Percentiles rank a stretch among this genome's conserved stretches.
These are phyloP conservation scores for Acronicta psi DNA, from an alignment of 2,888 invertebrate genomes.

Conservation along the genomic window DNA sequence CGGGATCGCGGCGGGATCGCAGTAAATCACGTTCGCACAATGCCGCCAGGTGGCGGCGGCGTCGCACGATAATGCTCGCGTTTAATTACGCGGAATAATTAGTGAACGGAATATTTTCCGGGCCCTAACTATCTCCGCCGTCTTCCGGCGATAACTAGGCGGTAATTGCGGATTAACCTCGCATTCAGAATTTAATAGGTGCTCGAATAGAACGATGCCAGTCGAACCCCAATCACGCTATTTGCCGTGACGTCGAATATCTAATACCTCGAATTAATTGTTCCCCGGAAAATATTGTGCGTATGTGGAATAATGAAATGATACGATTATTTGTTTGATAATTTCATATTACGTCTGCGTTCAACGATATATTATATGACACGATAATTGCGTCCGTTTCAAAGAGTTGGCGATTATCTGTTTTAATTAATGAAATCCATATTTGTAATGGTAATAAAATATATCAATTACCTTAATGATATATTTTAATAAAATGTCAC, in stretches of 20 bases:
- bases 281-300: conserved; percentile 73
- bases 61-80: conserved; percentile 87
- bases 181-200: conserved; percentile 87
- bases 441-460: conserved; percentile 27
- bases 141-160: conserved; percentile 89
- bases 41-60: conserved; percentile 88
- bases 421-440: conserved; percentile 36
- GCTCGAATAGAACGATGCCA: conserved; percentile 73
- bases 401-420: conserved; percentile 36
- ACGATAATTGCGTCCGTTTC: conserved; percentile 44
- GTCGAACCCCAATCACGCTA: conserved; percentile 80
- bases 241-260: conserved; percentile 82
- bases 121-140: conserved; percentile 88
- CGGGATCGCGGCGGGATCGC: conserved; percentile 84
- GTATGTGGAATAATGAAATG: conserved; percentile 53
- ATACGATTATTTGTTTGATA: conserved; percentile 51
- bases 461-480: conserved; percentile 13
- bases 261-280: too few relatives aligned
- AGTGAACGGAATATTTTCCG: conserved; percentile 89
- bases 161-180: conserved; percentile 88
- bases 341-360: conserved; percentile 45
- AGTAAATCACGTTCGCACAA: conserved; percentile 88
- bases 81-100: conserved; percentile 90
- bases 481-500: conserved; percentile 22
- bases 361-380: conserved; percentile 27